Percentiles rank a stretch among this genome's conserved stretches.
Conservation (phyloP, 2,797 vertebrate species). For the Thunnus albacares region DNA sequence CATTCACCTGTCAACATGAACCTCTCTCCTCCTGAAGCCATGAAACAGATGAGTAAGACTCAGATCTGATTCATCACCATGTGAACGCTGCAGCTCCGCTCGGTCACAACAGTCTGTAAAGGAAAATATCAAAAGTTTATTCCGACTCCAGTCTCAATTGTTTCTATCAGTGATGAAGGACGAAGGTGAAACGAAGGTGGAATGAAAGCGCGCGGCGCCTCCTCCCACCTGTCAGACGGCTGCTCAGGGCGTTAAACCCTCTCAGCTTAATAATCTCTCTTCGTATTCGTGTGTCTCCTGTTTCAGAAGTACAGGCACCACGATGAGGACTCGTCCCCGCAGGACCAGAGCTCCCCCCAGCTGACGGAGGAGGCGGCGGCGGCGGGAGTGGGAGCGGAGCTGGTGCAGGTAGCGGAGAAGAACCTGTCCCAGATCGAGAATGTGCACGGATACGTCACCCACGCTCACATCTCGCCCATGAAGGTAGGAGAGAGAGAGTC, state of each 20-base stretch:
- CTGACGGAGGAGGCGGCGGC: slow-evolving; percentile 88
- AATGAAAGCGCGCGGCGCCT: too few relatives aligned
- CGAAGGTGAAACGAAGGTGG: too few relatives aligned
- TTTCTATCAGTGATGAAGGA: too few relatives aligned
- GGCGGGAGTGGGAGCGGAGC: slow-evolving; percentile 88
- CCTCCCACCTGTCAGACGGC: neutral
- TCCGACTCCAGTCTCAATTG: too few relatives aligned
- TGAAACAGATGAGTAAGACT: slow-evolving; percentile 32
- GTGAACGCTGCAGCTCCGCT: neutral
- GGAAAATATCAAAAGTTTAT: too few relatives aligned
- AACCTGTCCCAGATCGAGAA: slow-evolving; percentile 95
- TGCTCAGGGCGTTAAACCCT: neutral
- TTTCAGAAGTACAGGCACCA: slow-evolving; percentile 94
- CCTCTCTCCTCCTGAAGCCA: neutral
- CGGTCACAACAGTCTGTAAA: neutral
- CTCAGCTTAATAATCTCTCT: neutral
- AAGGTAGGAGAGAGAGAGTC: slow-evolving; percentile 87
- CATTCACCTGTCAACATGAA: slow-evolving; percentile 33
- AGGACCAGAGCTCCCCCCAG: slow-evolving; percentile 92
- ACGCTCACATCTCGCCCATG: slow-evolving; percentile 96
- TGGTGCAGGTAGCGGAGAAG: slow-evolving; percentile 96
- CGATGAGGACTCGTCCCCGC: slow-evolving; percentile 91
- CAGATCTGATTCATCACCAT: slow-evolving; percentile 11
- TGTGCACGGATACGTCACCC: slow-evolving; percentile 94
- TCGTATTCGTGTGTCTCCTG: neutral